Conservation (phyloP, 1,140 invertebrate genomes). For the Antheraea mylitta region DNA sequence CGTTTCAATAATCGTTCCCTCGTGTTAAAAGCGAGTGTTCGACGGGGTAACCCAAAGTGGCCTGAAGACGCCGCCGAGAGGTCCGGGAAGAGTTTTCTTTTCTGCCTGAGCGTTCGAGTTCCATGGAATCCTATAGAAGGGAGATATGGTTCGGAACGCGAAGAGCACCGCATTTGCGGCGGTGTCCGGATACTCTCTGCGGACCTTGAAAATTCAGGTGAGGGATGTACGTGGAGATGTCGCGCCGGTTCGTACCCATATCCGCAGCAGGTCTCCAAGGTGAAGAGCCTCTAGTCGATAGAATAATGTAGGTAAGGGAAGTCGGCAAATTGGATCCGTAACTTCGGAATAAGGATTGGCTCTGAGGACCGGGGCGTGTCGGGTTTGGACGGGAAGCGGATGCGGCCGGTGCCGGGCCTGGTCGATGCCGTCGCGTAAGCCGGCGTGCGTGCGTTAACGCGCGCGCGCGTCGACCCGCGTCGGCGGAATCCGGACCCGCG, state of each 20-base stretch:
- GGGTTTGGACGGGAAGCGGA: slow-evolving; percentile 79
- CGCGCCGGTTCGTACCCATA: too few species aligned
- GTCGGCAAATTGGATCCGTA: slow-evolving; percentile 50
- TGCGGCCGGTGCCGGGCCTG: slow-evolving; percentile 66
- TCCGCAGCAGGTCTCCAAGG: too few species aligned
- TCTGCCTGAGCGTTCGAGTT: slow-evolving; percentile 86
- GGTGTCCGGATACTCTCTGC: slow-evolving; percentile 83
- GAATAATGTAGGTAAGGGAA: too few species aligned
- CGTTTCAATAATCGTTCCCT: slow-evolving; percentile 82
- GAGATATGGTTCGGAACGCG: slow-evolving; percentile 85
- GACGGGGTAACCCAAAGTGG: slow-evolving; percentile 71
- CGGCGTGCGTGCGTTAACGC: background rate
- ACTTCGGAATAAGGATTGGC: slow-evolving; percentile 82
- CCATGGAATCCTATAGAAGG: slow-evolving; percentile 87
- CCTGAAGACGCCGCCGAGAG: slow-evolving; percentile 85
- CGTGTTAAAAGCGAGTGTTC: slow-evolving; percentile 59
- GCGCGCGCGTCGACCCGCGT: slow-evolving; percentile 75
- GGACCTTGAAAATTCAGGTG: slow-evolving; percentile 89
- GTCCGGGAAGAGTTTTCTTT: slow-evolving; percentile 90
- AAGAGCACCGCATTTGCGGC: slow-evolving; percentile 86
- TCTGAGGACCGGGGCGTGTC: slow-evolving; percentile 85
- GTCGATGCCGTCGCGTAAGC: slow-evolving; percentile 31
- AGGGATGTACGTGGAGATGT: slow-evolving; percentile 83
- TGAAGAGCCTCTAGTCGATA: too few species aligned
- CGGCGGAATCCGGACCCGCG: slow-evolving; percentile 78